Conservation (phyloP, 1,140 invertebrate genomes). For the Oedothorax gibbosus region DNA sequence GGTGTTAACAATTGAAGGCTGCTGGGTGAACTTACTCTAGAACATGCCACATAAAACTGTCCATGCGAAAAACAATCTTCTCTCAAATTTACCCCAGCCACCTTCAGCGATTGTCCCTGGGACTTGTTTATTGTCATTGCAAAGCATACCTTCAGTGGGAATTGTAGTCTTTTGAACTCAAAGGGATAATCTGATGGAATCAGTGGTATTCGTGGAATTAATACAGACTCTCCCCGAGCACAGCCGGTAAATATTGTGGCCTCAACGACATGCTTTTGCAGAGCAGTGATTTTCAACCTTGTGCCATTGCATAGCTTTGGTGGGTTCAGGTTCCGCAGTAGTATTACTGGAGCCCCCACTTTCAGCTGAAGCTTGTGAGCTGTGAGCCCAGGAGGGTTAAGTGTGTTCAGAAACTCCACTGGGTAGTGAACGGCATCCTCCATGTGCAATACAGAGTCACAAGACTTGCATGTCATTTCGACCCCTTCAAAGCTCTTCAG, state of each 20-base stretch:
- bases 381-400: too few relatives aligned
- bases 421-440: neutral
- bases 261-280: neutral
- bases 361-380: neutral
- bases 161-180: too few relatives aligned
- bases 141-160: neutral
- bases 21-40: slow-evolving; percentile 15
- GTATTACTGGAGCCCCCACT: neutral
- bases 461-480: neutral
- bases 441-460: neutral
- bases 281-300: neutral
- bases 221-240: neutral
- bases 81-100: slow-evolving; percentile 67
- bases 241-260: neutral
- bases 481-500: neutral
- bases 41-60: slow-evolving; percentile 67
- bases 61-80: slow-evolving; percentile 68
- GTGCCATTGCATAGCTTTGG: neutral
- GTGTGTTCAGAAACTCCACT: neutral
- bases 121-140: neutral
- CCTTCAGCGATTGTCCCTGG: slow-evolving; percentile 48
- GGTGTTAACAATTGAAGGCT: too few relatives aligned
- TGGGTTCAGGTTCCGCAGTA: neutral
- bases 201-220: neutral
- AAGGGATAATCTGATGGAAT: neutral